Percentiles rank a stretch among this genome's conserved stretches.
These are phyloP conservation scores for Clangula hyemalis DNA, from an alignment of 2,797 vertebrate species.

Conservation along the genomic window DNA sequence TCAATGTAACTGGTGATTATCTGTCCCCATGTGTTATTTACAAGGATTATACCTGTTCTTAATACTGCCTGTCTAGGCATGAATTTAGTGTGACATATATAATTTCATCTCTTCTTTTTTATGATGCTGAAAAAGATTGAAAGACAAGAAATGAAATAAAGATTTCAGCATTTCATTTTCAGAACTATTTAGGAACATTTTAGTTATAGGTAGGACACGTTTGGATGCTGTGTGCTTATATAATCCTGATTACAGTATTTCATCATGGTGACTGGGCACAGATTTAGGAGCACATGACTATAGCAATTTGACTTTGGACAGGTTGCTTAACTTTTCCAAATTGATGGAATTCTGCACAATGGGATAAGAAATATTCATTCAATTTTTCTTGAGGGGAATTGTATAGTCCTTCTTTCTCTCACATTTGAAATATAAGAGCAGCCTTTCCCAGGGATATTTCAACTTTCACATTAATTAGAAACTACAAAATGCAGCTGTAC, in stretches of 20 bases:
- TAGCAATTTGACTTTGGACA: constrained; percentile 2
- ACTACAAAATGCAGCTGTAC: background rate
- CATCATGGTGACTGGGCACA: background rate
- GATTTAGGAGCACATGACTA: background rate
- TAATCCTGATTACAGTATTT: constrained; percentile 30
- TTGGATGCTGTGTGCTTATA: background rate
- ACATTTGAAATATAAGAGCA: background rate
- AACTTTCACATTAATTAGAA: background rate
- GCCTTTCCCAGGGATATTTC: background rate
- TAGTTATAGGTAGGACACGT: background rate
- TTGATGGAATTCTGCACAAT: background rate
- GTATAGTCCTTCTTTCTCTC: background rate
- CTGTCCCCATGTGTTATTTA: constrained; percentile 15
- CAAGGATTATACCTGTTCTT: constrained; percentile 19
- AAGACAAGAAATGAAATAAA: constrained; percentile 7
- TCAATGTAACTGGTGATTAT: constrained; percentile 21
- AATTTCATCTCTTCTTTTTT: background rate
- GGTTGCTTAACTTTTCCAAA: background rate
- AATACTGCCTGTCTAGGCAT: background rate
- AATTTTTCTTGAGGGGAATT: background rate
- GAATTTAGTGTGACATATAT: background rate
- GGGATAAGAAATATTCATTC: background rate
- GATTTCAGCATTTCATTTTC: background rate
- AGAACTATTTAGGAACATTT: constrained; percentile 11
- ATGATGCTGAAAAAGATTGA: background rate